Evolutionary conservation across 2,888 invertebrate species (phyloP), one percentile per base, ranked within the genome.

Genomic region (Plebejus melissa): DNA sequence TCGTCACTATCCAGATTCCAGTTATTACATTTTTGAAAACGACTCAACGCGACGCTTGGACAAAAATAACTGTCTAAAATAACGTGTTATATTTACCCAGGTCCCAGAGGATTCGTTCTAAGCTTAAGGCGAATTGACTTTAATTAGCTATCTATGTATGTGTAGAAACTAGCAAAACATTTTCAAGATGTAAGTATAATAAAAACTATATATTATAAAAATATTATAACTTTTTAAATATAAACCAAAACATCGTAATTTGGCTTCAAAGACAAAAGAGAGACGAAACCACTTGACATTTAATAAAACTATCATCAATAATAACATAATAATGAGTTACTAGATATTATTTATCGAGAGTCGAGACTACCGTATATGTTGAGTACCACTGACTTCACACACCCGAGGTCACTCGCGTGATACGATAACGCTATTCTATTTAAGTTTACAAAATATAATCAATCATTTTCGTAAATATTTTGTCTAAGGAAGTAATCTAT

Each of bases 391-490:
- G 72, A 11, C 5, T 28, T 4, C 70, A 38, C 28, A 4, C 38
- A n/a, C 11, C 28, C 72, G 36, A 72, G 72, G 72, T 72, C 72
- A 32, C 9, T 72, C 72, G 54, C 50, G 72, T 50, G 50, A 72
- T 54, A 32, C 54, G 72, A 72, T 50, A 72, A 28, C 46, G 54
- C 72, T 50, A 41, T 22, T 46, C 71, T 71, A 41, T 70, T 70
- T 71, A 28, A 32, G 36, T 50, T 54, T 50, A 50, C 16, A 54
- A 54, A 54, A 13, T 3, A 46, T 32, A 72, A 36, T 72, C 72
- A 54, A 54, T 72, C 36, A 72, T 72, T 72, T 16, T 11, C 32
- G 32, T 72, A 72, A 72, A 72, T 54, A 72, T 72, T 72, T 50
- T 72, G 72, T 50, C 6, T 50, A 54, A 38, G 69, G 46, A 70